These are phyloP conservation scores for Hemaris fuciformis DNA, from an alignment of 2,888 invertebrate genomes.

Conservation along the genomic window DNA sequence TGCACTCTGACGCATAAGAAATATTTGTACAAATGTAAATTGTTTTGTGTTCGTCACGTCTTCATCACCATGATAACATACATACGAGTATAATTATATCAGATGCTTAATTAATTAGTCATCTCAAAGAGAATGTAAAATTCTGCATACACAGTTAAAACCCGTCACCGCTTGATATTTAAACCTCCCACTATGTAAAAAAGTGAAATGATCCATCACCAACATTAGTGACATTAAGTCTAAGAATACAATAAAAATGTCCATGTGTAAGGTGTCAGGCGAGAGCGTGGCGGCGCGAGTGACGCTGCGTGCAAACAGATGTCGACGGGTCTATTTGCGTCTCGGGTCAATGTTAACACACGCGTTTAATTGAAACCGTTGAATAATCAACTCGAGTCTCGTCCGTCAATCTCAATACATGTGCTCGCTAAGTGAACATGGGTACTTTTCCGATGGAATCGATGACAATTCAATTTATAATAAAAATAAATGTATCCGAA, in stretches of 20 bases:
- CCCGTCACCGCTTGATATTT: neutral
- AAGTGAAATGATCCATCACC: neutral
- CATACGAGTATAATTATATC: too few relatives aligned
- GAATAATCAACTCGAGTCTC: constrained; percentile 37
- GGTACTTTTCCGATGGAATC: constrained; percentile 42
- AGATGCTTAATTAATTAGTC: too few relatives aligned
- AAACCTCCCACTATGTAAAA: neutral
- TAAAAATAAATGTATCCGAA: too few relatives aligned
- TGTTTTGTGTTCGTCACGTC: too few relatives aligned
- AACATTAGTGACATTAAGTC: neutral
- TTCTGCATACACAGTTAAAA: neutral
- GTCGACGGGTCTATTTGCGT: constrained; percentile 47
- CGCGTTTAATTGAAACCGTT: constrained; percentile 57
- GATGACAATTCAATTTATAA: neutral
- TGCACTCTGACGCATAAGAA: too few relatives aligned
- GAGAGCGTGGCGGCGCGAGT: neutral
- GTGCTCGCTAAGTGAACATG: constrained; percentile 28
- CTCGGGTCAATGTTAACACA: constrained; percentile 62
- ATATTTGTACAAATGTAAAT: too few relatives aligned
- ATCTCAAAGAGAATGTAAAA: too few relatives aligned
- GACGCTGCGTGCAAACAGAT: neutral
- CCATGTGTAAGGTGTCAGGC: neutral
- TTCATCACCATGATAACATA: too few relatives aligned
- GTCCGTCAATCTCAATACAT: constrained; percentile 53
- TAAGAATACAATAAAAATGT: neutral